Base-by-base conservation (phyloP, 2,888 invertebrate genomes). In the Cantharis rustica region DNA sequence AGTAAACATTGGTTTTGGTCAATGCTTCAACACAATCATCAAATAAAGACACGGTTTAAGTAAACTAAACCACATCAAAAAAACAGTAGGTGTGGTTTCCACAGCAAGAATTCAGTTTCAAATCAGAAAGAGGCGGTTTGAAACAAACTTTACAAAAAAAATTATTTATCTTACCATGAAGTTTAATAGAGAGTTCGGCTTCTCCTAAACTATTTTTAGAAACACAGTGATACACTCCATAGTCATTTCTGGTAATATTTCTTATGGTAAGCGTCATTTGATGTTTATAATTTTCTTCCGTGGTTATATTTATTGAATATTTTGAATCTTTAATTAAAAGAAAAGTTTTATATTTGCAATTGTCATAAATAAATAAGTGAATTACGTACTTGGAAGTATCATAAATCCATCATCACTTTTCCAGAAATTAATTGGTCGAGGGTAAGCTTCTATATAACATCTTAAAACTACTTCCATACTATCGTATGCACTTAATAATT, bases 121-220 rank as follows among this genome's bases (percentile, higher is more conserved):
- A 47, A 47, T 47, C 47, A 47, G 47, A 47, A 47, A 47, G n/a
- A n/a, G 47, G 47, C 47, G 47, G 13, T 47, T 13, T 47, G n/a
- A n/a, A 47, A n/a, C n/a, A 3, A 47, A 47, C 47, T n/a, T 47
- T 47, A 47, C 47, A 47, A 47, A 47, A 47, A 20, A 70, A 80
- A 79, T 16, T 64, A 17, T 5, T 13, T 64, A 64, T 91, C 93
- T 91, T 89, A 93, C 93, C 91, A 86, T 93, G 93, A 81, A 94
- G 88, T 88, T 92, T 93, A 83, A 94, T 93, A 82, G 91, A 92
- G 79, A 93, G 93, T 84, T 93, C 93, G 23, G 93, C 93, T 85
- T 93, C 93, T 68, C 94, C 94, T 16, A 94, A 89, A 26, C 93
- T 92, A 87, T 94, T 94, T 87, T 93, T 93, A 79, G 93, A 93